Evolutionary conservation across 2,113 vertebrate species (phyloP).

Genomic region (Phylloscopus trochiloides): DNA sequence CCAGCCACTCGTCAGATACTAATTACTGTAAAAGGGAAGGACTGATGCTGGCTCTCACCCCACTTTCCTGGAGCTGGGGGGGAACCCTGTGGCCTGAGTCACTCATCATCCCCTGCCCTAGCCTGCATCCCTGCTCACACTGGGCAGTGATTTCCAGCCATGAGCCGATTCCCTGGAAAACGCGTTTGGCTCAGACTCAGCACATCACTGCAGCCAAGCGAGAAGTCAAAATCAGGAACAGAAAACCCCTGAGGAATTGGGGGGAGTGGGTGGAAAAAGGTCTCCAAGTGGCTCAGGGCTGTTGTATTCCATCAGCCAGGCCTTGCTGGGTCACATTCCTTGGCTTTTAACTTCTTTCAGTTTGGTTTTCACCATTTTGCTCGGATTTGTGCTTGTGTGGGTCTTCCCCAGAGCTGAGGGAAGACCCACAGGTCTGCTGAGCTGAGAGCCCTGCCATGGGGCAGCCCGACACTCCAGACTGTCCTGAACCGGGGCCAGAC

Average conservation of each 20-base stretch:
- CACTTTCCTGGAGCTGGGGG: accelerated
- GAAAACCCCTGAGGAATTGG: not conserved
- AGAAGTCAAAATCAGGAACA: not conserved
- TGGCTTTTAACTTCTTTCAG: not conserved
- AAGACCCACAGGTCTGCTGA: not conserved
- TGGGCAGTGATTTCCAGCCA: not conserved
- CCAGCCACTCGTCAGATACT: not conserved
- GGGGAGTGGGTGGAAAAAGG: not conserved
- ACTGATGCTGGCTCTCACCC: accelerated
- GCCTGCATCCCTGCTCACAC: not conserved
- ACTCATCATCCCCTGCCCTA: not conserved
- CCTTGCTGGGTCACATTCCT: not conserved
- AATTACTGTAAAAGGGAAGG: conserved; percentile 42
- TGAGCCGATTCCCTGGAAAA: not conserved
- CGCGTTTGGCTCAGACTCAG: not conserved
- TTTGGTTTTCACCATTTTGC: accelerated
- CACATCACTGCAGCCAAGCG: accelerated
- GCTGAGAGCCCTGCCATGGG: accelerated
- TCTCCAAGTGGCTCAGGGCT: not conserved
- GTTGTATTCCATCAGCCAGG: not conserved
- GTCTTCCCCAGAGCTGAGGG: not conserved
- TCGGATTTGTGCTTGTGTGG: not conserved
- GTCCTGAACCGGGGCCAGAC: accelerated
- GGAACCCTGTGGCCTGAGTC: not conserved
- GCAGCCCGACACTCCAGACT: not conserved